phyloP scores from a whole-genome alignment of 2,888 invertebrate genomes.

The Nemoura dubitans region DNA sequence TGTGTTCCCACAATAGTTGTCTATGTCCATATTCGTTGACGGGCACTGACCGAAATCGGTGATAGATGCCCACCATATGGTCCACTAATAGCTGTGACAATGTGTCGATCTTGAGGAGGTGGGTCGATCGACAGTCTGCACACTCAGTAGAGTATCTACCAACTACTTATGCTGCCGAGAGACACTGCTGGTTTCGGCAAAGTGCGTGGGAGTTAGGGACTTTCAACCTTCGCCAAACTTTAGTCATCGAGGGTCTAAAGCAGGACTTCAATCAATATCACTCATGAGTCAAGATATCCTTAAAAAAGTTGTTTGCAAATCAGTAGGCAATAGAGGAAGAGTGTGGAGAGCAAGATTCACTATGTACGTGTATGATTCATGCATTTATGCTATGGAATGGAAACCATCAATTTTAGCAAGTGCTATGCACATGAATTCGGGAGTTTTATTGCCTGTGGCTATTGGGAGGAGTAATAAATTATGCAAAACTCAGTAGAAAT shows the following conservation, averaged over 20 bases:
- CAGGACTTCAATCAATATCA: not conserved
- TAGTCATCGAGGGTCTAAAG: not conserved
- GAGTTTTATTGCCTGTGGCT: not conserved
- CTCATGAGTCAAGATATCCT: not conserved
- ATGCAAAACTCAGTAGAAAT: conserved; percentile 27
- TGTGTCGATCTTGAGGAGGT: not conserved
- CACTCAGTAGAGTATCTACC: too few relatives aligned
- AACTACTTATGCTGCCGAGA: not conserved
- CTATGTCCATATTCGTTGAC: not conserved
- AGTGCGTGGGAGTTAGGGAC: not conserved
- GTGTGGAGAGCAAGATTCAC: not conserved
- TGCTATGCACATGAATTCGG: not conserved
- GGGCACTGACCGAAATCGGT: conserved; percentile 24
- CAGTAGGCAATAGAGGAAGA: not conserved
- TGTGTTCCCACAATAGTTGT: not conserved
- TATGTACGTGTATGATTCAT: not conserved
- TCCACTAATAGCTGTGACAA: conserved; percentile 1
- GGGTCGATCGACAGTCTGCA: not conserved
- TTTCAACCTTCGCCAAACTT: not conserved
- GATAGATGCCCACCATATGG: conserved; percentile 20
- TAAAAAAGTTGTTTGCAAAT: not conserved
- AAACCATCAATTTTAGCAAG: not conserved
- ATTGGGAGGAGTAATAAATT: conserved; percentile 32
- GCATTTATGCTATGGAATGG: not conserved
- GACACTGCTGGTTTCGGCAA: not conserved